Percentiles rank a stretch among this genome's conserved stretches.
Conservation (phyloP, 2,797 vertebrate species). For the Poecilia velifera region DNA sequence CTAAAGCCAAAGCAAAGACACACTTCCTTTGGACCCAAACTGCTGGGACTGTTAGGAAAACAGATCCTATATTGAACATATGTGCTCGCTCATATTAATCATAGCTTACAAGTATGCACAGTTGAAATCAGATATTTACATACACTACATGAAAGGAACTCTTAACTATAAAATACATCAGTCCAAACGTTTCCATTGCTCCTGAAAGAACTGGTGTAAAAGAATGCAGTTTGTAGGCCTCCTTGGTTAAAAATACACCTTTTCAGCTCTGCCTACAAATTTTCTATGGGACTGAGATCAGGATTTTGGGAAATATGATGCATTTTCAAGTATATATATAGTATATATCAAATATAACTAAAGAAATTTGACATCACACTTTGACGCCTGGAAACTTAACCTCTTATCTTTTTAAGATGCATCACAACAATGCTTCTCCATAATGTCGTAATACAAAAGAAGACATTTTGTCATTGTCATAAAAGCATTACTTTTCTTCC, state of each 20-base stretch:
- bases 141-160: background rate
- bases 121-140: background rate
- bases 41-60: slow-evolving; percentile 59
- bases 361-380: too few relatives aligned
- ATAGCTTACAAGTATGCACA: background rate
- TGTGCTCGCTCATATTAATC: slow-evolving; percentile 32
- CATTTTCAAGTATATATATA: too few relatives aligned
- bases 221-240: background rate
- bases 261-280: background rate
- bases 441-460: too few relatives aligned
- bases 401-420: too few relatives aligned
- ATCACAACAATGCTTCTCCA: too few relatives aligned
- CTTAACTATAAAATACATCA: background rate
- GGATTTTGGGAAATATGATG: background rate
- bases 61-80: slow-evolving; percentile 59
- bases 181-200: background rate
- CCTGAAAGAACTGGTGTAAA: too few relatives aligned
- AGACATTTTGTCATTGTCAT: background rate
- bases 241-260: background rate
- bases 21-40: slow-evolving; percentile 63
- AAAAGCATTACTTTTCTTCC: background rate
- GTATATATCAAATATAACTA: too few relatives aligned
- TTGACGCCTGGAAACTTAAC: too few relatives aligned
- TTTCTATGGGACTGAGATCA: background rate
- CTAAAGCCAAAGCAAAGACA: slow-evolving; percentile 75